Evolutionary conservation across 1,140 invertebrate species (phyloP), one percentile per base, ranked within the genome.

Genomic region (Macrobrachium rosenbergii): DNA sequence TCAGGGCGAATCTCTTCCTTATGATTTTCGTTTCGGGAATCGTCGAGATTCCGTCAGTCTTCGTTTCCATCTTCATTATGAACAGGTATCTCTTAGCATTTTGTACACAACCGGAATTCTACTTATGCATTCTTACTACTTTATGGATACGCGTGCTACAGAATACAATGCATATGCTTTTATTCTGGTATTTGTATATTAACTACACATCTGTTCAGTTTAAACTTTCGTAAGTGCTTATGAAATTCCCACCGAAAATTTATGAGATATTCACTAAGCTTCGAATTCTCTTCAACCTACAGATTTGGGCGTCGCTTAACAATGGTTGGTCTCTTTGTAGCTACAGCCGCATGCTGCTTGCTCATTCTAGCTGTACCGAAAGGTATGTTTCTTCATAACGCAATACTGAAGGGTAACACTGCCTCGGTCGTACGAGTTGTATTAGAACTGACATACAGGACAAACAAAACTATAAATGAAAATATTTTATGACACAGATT

Each of bases 11-110:
- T 21, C 81, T 76, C 3, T 90, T 89, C 75, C 82, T 90, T 28
- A 85, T 83, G 62, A 81, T 88, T 23, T 88, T 90, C 82, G 43
- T 90, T 52, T 77, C 82, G 10, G 89, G 89, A 2, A 14, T 90
- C 2, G 82, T 89, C 2, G 90, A 90, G 80, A 59, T 90, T 11
- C 89, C 89, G 1, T 83, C 87, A 8, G 62, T 77, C 63, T 45
- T 83, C 63, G 58, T 88, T 63, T 79, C 79, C 63, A 60, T 83
- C 63, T 83, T 23, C 63, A 28, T 59, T 8, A n/a, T 88, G 19
- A 63, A 88, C 62, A 83, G 72, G 87, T 88, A 59, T 43, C 75
- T 69, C 62, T 69, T 28, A 14, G 6, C 5, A 52, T 76, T 37
- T 45, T 43, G 52, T 23, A 43, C 45, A 58, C 17, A 37, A 8